A percentile compares a stretch with the other conserved stretches of the same genome.
Conservation (phyloP, 2,888 invertebrate genomes). For the Coecobrya sp. region DNA sequence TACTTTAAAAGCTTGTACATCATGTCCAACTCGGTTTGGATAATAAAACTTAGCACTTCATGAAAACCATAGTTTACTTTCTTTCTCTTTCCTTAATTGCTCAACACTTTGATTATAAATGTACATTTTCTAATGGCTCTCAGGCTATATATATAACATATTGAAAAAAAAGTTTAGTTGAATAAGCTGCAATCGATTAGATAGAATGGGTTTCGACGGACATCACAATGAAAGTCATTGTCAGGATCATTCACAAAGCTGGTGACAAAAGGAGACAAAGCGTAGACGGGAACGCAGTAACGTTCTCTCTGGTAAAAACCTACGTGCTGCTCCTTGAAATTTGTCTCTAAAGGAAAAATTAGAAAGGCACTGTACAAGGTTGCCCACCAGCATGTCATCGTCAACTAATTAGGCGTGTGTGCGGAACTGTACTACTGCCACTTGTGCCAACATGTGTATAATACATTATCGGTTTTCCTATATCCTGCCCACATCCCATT, state of each 20-base stretch:
- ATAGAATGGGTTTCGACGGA: background rate
- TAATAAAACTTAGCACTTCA: background rate
- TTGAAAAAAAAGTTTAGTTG: background rate
- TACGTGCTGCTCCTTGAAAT: background rate
- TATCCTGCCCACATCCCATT: background rate
- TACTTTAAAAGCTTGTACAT: too few species aligned
- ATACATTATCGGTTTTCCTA: background rate
- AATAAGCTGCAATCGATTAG: background rate
- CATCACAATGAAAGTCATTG: constrained; percentile 18
- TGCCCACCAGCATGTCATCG: background rate
- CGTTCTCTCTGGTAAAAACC: background rate
- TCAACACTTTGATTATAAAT: too few species aligned
- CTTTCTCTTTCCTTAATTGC: too few species aligned
- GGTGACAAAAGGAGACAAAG: background rate
- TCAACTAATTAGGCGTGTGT: constrained; percentile 32
- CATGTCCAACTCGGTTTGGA: background rate
- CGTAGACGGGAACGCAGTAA: background rate
- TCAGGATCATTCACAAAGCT: background rate
- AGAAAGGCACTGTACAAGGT: background rate
- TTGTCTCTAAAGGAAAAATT: background rate
- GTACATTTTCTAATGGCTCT: too few species aligned
- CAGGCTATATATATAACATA: background rate
- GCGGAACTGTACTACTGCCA: background rate
- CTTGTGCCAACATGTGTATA: background rate
- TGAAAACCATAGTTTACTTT: constrained; percentile 6